Percentiles rank a stretch among this genome's conserved stretches.
Evolutionary conservation across 2,113 vertebrate genomes (phyloP).

Genomic region (Campylorhamphus procurvoides): DNA sequence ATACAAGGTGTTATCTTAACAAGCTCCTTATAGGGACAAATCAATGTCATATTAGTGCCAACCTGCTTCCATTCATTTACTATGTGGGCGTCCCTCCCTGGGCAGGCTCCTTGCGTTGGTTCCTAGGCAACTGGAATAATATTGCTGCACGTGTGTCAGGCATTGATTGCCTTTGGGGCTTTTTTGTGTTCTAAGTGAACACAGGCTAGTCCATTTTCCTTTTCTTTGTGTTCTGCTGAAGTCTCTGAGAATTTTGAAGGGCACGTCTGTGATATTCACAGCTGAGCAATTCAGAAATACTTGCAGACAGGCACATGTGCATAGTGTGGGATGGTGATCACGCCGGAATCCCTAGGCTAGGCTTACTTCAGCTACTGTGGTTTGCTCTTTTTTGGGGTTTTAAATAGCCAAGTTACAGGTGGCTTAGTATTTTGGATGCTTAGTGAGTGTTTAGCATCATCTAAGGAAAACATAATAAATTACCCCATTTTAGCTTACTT

Average conservation of each 20-base stretch:
- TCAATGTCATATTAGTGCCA: constrained; percentile 9
- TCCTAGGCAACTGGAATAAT: constrained; percentile 53
- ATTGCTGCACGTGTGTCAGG: constrained; percentile 14
- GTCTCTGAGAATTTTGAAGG: constrained; percentile 37
- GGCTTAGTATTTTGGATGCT: not conserved
- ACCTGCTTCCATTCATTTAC: constrained; percentile 22
- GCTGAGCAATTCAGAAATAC: constrained; percentile 19
- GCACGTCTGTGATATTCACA: not conserved
- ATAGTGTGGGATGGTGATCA: not conserved
- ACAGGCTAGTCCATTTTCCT: constrained; percentile 8
- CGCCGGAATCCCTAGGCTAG: constrained; percentile 6
- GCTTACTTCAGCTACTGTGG: not conserved
- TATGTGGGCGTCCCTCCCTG: not conserved
- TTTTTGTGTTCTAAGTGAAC: constrained; percentile 42
- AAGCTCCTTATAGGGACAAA: not conserved
- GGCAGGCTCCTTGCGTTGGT: constrained; percentile 4
- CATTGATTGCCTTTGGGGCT: constrained; percentile 48
- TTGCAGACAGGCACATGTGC: not conserved
- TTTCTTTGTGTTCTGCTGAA: constrained; percentile 39
- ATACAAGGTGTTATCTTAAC: not conserved
- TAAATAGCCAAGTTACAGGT: not conserved
- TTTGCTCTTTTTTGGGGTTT: not conserved
- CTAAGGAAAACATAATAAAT: not conserved
- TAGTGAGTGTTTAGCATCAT: not conserved
- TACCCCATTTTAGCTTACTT: not conserved